phyloP scores from a whole-genome alignment of 2,113 vertebrate genomes.

The Epinephelus cyanopodus region DNA sequence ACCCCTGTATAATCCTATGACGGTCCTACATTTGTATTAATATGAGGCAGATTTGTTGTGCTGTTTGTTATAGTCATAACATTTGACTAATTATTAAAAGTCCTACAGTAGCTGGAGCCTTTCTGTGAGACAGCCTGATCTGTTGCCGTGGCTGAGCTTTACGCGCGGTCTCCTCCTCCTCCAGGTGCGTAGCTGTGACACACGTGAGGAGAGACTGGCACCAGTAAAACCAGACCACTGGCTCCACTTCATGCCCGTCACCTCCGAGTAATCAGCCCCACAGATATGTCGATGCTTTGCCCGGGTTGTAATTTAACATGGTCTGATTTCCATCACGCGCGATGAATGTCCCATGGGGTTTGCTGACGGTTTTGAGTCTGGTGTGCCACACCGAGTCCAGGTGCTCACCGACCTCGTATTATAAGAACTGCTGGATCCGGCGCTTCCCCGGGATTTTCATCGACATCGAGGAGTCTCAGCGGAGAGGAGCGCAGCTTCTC shows the following conservation, averaged over 20 bases:
- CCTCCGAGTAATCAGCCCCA: not conserved
- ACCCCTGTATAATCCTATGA: not conserved
- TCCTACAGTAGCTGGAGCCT: not conserved
- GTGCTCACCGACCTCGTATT: constrained; percentile 90
- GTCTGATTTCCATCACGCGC: constrained; percentile 63
- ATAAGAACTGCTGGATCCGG: constrained; percentile 95
- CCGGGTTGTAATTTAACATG: constrained; percentile 42
- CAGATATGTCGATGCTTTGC: constrained; percentile 35
- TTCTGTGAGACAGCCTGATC: not conserved
- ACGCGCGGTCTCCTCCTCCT: constrained; percentile 57
- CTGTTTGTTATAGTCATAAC: not conserved
- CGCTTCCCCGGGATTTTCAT: constrained; percentile 90
- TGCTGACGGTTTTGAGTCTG: constrained; percentile 82
- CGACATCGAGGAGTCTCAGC: constrained; percentile 88
- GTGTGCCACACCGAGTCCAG: constrained; percentile 69
- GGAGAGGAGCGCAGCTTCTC: constrained; percentile 89
- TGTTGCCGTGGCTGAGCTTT: not conserved
- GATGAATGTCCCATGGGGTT: constrained; percentile 83
- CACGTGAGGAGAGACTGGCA: constrained; percentile 54
- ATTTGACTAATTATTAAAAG: not conserved
- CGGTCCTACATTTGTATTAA: too few relatives aligned
- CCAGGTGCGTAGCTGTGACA: constrained; percentile 50
- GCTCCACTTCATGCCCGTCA: constrained; percentile 21
- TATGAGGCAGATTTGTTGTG: not conserved
- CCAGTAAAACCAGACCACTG: constrained; percentile 48